Evolutionary conservation across 2,797 vertebrate species (phyloP).

Genomic region (Tenualosa ilisha): DNA sequence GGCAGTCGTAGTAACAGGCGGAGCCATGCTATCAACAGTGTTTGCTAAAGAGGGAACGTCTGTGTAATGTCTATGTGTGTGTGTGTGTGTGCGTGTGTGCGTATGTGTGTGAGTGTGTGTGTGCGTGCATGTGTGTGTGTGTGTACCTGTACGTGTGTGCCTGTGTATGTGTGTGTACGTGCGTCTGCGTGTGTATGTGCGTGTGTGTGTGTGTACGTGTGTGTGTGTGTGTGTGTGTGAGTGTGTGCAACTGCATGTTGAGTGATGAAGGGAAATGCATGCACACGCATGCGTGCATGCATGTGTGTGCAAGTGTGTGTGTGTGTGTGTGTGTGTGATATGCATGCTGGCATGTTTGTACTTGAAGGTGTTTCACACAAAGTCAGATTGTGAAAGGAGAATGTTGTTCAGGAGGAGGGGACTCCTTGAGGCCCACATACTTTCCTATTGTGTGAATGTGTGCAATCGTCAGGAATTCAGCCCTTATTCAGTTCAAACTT

Average conservation of each 20-base stretch:
- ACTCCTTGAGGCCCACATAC: neutral
- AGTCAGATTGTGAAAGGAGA: neutral
- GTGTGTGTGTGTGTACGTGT: conserved; percentile 8
- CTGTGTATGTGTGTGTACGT: conserved; percentile 3
- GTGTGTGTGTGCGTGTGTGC: conserved; percentile 20
- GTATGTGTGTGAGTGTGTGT: neutral
- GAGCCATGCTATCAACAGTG: neutral
- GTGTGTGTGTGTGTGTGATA: conserved; percentile 35
- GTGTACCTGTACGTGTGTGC: conserved; percentile 1
- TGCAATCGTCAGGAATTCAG: neutral
- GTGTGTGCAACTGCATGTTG: neutral
- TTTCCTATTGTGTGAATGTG: neutral
- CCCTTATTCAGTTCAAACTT: neutral
- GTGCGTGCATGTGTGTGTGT: neutral
- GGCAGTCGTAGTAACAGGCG: neutral
- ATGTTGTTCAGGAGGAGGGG: neutral
- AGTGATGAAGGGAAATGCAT: neutral
- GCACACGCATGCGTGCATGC: conserved; percentile 11
- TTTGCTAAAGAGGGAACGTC: neutral
- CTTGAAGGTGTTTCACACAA: conserved; percentile 45
- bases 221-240: neutral
- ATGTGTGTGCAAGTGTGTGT: conserved; percentile 16
- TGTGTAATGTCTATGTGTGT: conserved; percentile 16
- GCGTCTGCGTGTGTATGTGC: neutral
- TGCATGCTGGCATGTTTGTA: conserved; percentile 56